Evolutionary conservation across 2,888 invertebrate genomes (phyloP).

Genomic region (Cantharis lateralis): DNA sequence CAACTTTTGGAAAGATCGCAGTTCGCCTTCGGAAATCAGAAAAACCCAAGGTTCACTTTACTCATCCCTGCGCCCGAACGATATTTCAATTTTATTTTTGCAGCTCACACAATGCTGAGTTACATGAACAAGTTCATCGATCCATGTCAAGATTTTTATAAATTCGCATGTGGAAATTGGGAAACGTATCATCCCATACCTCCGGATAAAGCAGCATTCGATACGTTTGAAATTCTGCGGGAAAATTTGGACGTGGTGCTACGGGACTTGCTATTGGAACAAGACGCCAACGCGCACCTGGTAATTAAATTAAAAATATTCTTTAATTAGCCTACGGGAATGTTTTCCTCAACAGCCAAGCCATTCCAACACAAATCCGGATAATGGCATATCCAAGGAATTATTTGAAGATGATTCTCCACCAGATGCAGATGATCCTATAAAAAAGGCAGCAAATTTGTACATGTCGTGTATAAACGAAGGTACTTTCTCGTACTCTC

Average conservation of each 20-base stretch:
- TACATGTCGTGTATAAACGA: conserved; percentile 88
- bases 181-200: conserved; percentile 83
- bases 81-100: not conserved
- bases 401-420: conserved; percentile 12
- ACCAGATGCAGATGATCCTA: conserved; percentile 61
- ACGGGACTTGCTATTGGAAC: conserved; percentile 67
- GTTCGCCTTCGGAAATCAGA: conserved; percentile 18
- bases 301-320: not conserved
- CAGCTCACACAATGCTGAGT: conserved; percentile 71
- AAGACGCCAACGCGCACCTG: conserved; percentile 3
- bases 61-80: not conserved
- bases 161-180: conserved; percentile 89
- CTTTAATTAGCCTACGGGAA: not conserved
- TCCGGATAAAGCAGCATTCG: conserved; percentile 84
- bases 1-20: conserved; percentile 24
- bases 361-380: not conserved
- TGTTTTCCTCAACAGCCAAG: not conserved
- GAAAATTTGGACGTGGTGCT: conserved; percentile 77
- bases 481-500: conserved; percentile 46
- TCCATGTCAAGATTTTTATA: conserved; percentile 84
- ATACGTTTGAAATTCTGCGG: conserved; percentile 87
- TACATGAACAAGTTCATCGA: conserved; percentile 75
- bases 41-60: conserved; percentile 14
- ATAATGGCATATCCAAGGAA: conserved; percentile 2
- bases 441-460: conserved; percentile 79